Evolutionary conservation across 1,140 invertebrate genomes (phyloP), one percentile per base, ranked within the genome.

Genomic region (Subanguina moxae): DNA sequence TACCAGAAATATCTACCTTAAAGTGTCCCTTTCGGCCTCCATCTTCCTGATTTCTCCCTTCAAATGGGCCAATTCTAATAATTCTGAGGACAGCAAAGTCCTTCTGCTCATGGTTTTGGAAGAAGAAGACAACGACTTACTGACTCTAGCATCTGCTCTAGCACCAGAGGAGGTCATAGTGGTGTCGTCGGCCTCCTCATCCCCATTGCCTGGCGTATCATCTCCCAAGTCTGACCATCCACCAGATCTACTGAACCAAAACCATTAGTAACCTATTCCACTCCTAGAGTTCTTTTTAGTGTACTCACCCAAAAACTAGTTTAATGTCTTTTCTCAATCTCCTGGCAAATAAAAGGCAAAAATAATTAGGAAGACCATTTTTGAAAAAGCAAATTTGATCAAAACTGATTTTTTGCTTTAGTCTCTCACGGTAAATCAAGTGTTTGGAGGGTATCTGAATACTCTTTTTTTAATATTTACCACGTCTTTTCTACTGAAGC

Each of bases 161-260:
- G 52, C 27, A 13, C 11, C 8, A 9, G 42, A 27, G 48, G 43
- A 17, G 25, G 19, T 13, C 67, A 27, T 23, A 17, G 3, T 30
- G 1, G 25, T 21, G 38, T 17, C 43, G 32, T 56, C 56, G 70
- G 5, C 25, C 61, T 61, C 19, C 13, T 45, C 15, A 52, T 62
- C 38, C 27, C 19, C 15, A 58, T 42, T 68, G 52, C 67, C 13
- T 23, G 32, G 32, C 11, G 48, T 59, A 21, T 57, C 65, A 52
- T 70, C 68, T 0, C 70, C 70, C 21, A 71, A 23, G 21, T 71
- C 69, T 23, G 69, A 71, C 69, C 69, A 71, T 15, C 68, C 69
- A 17, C 28, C 68, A 63, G 68, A 72, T n/a, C 66, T 27, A 68
- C 68, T 17, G 66, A 68, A 38, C 68, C 69, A 9, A 52, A 45